Conservation (phyloP, 2,888 invertebrate genomes). For the Cephus pygmeus region DNA sequence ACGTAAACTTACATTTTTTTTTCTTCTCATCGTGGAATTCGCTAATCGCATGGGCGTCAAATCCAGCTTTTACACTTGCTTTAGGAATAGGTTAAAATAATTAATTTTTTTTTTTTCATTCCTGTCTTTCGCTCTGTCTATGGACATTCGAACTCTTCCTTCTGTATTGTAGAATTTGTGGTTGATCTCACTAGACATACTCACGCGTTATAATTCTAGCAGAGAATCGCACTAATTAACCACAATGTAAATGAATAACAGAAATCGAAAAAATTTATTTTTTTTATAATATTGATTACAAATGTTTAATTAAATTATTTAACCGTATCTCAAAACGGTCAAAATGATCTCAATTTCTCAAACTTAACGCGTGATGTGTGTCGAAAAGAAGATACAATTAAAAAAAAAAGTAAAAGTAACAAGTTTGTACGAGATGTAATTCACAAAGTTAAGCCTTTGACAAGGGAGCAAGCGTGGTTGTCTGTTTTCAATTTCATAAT, state of each 20-base stretch:
- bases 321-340: neutral
- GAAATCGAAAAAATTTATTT: neutral
- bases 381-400: too few species aligned
- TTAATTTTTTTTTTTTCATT: neutral
- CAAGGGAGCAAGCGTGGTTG: slow-evolving; percentile 50
- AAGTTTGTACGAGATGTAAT: slow-evolving; percentile 40
- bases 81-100: slow-evolving; percentile 17
- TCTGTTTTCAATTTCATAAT: slow-evolving; percentile 12
- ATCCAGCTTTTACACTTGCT: slow-evolving; percentile 42
- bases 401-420: neutral
- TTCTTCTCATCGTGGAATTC: slow-evolving; percentile 11
- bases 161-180: neutral
- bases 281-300: neutral
- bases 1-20: neutral
- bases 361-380: neutral
- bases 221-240: neutral
- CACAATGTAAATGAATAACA: neutral
- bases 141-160: neutral
- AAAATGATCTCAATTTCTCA: neutral
- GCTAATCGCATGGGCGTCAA: slow-evolving; percentile 54
- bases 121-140: neutral
- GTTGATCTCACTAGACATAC: neutral
- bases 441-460: slow-evolving; percentile 63
- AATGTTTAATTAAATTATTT: neutral
- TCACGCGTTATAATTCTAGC: neutral